Base-by-base conservation (phyloP, 2,113 vertebrate species). In the Lepisosteus osseus region DNA sequence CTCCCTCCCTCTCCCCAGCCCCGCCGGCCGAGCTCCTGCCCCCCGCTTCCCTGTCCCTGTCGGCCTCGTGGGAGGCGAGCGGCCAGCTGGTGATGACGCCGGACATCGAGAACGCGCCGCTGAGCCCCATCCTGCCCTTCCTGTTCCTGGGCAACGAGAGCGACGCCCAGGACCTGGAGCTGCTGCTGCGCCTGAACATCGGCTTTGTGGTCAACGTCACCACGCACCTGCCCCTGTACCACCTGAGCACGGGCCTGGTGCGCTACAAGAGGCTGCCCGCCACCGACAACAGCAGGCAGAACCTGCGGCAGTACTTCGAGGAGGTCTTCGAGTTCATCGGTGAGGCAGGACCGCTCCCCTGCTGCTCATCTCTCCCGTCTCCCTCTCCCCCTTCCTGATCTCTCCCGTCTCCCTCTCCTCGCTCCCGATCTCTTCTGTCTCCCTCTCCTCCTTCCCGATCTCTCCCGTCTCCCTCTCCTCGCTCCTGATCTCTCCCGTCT, bases 301-400 rank as follows among this genome's bases (percentile, higher is more conserved):
- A 95, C 85, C 91, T 95, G 61, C 90, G 90, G 42, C 94, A 95
- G 72, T 95, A 95, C 80, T 95, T 95, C 51, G 94, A 94, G 77
- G 93, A 94, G 83, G 94, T 92, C 57, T 94, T 93, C 75, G 94
- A 94, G 77, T 95, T 94, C 72, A 94, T 94, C 54, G 92, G 94
- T 94, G 79, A 87, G 90, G 7, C 3, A 15, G 14, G 29, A 3
- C 47, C 41, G 17, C 42, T 15, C 41, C 9, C 5, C 47, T 51
- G 4, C 7, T 59, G n/a, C 56, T 59, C 7, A 12, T 4, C 56
- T 11, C 3, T 3, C 7, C 64, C 45, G n/a, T 6, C 57, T 11
- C 14, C 29, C 29, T 7, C 4, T 29, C 29, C 29, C 1, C 29
- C 29, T 1, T 29, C 29, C 29, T 1, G 29, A 29, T 29, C 29